A percentile compares a stretch with the other conserved stretches of the same genome.
Evolutionary conservation across 2,888 invertebrate genomes (phyloP).

Genomic region (Melipona beecheii): DNA sequence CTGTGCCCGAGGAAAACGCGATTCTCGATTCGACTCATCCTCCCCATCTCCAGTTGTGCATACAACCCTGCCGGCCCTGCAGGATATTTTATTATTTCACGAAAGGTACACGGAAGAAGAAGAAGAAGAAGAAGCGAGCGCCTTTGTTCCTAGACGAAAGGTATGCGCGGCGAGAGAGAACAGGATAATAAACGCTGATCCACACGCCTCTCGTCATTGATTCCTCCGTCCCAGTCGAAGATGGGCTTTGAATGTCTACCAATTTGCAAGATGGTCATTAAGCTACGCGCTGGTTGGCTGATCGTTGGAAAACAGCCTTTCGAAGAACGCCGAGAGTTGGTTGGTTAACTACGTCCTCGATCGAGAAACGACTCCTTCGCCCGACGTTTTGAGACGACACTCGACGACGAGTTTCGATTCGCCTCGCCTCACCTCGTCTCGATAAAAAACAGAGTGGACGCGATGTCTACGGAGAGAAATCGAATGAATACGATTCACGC

Average conservation of each 20-base stretch:
- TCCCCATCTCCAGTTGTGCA: too few species aligned
- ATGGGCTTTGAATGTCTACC: constrained; percentile 23
- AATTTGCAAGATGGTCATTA: constrained; percentile 55
- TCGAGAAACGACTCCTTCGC: constrained; percentile 2
- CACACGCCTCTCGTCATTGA: constrained; percentile 29
- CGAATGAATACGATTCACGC: constrained; percentile 7
- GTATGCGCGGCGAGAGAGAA: constrained; percentile 3
- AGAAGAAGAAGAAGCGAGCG: neutral
- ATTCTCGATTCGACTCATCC: too few species aligned
- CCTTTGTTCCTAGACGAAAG: constrained; percentile 32
- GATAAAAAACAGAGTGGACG: constrained; percentile 20
- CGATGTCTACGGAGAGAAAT: constrained; percentile 3
- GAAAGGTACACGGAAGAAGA: too few species aligned
- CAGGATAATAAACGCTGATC: constrained; percentile 49
- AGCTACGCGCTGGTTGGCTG: constrained; percentile 3
- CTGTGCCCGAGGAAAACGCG: too few species aligned
- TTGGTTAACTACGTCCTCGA: constrained; percentile 25
- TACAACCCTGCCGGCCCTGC: neutral
- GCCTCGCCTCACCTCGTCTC: constrained; percentile 6
- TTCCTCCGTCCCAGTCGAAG: constrained; percentile 37
- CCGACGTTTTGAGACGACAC: neutral
- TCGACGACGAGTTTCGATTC: constrained; percentile 11
- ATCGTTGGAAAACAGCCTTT: constrained; percentile 37
- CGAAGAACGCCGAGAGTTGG: constrained; percentile 21
- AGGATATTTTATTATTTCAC: constrained; percentile 41